These are phyloP conservation scores for Lophotis ruficrista DNA, from an alignment of 2,113 vertebrate genomes.

Conservation along the genomic window DNA sequence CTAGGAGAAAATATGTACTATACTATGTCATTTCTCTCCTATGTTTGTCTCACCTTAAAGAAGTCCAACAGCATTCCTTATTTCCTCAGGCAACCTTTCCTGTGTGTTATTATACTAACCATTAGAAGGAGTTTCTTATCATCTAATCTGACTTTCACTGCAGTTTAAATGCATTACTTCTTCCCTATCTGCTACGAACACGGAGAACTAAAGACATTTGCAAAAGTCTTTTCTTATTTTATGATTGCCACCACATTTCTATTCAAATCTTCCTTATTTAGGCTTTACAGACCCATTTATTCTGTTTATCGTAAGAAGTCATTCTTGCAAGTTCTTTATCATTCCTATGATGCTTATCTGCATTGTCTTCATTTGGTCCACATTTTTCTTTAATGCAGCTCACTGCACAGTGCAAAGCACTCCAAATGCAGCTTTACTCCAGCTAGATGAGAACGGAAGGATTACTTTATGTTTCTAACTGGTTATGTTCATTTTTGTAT, in stretches of 20 bases:
- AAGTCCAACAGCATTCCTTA: not conserved
- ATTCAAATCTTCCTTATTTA: not conserved
- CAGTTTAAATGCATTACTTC: not conserved
- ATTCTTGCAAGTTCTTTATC: not conserved
- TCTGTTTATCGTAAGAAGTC: not conserved
- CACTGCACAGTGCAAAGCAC: not conserved
- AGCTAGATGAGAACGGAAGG: not conserved
- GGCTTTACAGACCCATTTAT: not conserved
- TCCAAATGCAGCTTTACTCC: not conserved
- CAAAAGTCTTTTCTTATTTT: not conserved
- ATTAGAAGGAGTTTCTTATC: not conserved
- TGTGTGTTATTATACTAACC: not conserved
- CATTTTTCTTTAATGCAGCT: not conserved
- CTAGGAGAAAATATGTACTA: not conserved
- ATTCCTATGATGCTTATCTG: not conserved
- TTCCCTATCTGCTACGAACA: not conserved
- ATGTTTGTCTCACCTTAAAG: not conserved
- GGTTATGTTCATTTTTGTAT: not conserved
- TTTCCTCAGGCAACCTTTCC: not conserved
- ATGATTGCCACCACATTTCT: not conserved
- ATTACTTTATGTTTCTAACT: not conserved
- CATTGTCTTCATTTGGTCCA: not conserved
- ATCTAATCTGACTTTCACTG: not conserved
- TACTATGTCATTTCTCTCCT: not conserved
- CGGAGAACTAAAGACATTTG: not conserved